Evolutionary conservation across 2,888 invertebrate genomes (phyloP).

Genomic region (Trichogramma evanescens): DNA sequence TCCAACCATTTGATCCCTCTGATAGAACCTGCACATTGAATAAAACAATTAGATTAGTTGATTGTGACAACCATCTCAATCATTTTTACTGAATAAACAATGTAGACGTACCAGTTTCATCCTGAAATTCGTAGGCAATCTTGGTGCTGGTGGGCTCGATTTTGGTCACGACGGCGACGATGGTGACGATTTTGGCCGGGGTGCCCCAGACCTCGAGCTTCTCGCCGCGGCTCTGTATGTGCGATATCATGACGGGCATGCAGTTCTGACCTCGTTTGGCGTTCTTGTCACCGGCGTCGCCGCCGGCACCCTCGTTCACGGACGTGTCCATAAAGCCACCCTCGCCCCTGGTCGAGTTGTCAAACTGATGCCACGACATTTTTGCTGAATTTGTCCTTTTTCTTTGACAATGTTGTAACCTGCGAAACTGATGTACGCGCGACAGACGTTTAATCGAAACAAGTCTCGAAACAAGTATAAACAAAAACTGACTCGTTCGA

Average conservation of each 20-base stretch:
- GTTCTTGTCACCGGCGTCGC: conserved; percentile 13
- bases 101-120: conserved; percentile 53
- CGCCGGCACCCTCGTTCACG: background rate
- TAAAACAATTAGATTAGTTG: background rate
- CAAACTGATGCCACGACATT: conserved; percentile 19
- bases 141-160: conserved; percentile 59
- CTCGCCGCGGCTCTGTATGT: conserved; percentile 27
- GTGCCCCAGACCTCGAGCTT: conserved; percentile 31
- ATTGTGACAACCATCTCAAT: background rate
- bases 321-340: conserved; percentile 20
- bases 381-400: background rate
- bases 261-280: conserved; percentile 31
- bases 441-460: too few relatives aligned
- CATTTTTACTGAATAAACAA: background rate
- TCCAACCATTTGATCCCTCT: conserved; percentile 44
- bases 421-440: background rate
- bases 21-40: conserved; percentile 29
- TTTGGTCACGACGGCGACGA: conserved; percentile 54
- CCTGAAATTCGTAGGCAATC: conserved; percentile 58
- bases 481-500: too few relatives aligned
- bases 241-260: conserved; percentile 36
- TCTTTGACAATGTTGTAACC: too few relatives aligned
- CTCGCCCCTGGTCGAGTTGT: conserved; percentile 17
- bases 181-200: conserved; percentile 28
- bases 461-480: too few relatives aligned